phyloP scores from a whole-genome alignment of 2,797 vertebrate genomes.

The Manis javanica region DNA sequence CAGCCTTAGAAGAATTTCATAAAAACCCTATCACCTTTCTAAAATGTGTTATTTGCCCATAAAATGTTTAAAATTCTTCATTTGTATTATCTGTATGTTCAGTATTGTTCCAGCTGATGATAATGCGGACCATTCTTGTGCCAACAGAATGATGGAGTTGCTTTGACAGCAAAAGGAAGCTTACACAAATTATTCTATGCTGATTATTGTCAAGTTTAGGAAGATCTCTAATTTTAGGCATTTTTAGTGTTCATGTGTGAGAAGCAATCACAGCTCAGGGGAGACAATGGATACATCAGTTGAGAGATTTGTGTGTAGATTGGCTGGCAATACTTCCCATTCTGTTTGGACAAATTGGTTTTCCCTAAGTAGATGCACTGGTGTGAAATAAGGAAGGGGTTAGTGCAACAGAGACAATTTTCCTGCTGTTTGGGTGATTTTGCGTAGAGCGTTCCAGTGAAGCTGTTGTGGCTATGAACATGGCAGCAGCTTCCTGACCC shows the following conservation, averaged over 20 bases:
- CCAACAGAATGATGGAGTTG: not conserved
- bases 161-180: not conserved
- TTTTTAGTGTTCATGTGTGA: not conserved
- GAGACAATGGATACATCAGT: not conserved
- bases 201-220: not conserved
- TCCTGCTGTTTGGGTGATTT: not conserved
- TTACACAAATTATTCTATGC: not conserved
- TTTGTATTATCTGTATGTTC: not conserved
- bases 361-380: not conserved
- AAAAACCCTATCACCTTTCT: not conserved
- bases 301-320: not conserved
- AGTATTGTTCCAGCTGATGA: not conserved
- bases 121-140: not conserved
- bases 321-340: not conserved
- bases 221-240: not conserved
- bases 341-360: not conserved
- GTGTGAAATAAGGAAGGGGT: not conserved
- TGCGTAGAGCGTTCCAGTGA: not conserved
- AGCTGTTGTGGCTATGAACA: rapidly evolving
- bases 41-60: not conserved
- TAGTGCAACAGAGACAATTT: not conserved
- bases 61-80: not conserved
- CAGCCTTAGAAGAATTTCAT: not conserved
- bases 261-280: not conserved
- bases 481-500: not conserved